Percentiles rank a stretch among this genome's conserved stretches.
These are phyloP conservation scores for Drosophila cracens DNA, from an alignment of 2,888 invertebrate species.

Conservation along the genomic window DNA sequence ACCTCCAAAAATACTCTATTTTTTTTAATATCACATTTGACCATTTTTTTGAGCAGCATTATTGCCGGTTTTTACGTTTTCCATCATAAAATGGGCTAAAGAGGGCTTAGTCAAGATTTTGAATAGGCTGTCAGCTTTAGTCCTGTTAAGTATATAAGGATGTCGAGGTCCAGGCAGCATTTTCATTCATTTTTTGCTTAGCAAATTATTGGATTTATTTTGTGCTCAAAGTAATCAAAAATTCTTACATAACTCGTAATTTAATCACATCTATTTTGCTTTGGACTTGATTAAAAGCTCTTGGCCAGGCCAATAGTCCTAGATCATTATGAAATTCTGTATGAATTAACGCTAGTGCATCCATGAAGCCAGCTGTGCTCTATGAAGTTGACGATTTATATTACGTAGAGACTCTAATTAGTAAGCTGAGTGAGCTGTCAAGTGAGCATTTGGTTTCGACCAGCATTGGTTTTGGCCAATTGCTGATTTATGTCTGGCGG, in stretches of 20 bases:
- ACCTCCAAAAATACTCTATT: neutral
- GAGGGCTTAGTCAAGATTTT: neutral
- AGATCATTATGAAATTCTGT: neutral
- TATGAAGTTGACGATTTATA: neutral
- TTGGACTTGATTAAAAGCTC: neutral
- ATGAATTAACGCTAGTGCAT: neutral
- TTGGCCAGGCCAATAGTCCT: neutral
- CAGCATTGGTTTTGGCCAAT: constrained; percentile 8
- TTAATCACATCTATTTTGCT: neutral
- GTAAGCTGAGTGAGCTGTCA: constrained; percentile 13
- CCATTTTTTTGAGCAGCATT: neutral
- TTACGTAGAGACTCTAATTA: constrained; percentile 26
- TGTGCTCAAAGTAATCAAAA: neutral
- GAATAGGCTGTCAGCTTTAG: neutral
- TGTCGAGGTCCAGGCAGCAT: neutral
- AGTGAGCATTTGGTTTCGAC: constrained; percentile 1
- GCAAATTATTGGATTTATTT: neutral
- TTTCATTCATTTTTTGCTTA: no score
- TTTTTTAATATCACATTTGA: constrained; percentile 13
- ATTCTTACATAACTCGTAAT: neutral
- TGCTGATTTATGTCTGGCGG: constrained; percentile 49
- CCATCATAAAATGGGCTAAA: neutral
- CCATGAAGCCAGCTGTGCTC: neutral
- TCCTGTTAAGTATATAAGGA: neutral
- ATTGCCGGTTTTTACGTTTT: neutral